A percentile compares a stretch with the other conserved stretches of the same genome.
phyloP scores from a whole-genome alignment of 2,888 invertebrate genomes.

The Eudiplozoon nipponicum region DNA sequence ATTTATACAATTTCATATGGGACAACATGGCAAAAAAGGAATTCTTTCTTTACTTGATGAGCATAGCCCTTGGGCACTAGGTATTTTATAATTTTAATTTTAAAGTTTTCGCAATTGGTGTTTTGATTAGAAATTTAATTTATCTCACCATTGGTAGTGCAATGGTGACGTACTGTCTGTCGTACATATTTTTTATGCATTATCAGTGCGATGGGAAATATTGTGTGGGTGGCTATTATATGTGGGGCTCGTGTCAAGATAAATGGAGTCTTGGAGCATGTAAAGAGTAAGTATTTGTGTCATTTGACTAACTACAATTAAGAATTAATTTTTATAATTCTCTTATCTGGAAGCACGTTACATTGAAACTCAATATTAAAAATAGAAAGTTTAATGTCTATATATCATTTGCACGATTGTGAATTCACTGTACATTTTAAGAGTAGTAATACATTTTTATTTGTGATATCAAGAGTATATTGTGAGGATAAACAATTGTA shows the following conservation, averaged over 20 bases:
- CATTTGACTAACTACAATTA: too few species aligned
- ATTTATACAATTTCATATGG: slow-evolving; percentile 15
- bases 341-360: too few species aligned
- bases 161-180: slow-evolving; percentile 16
- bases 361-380: too few species aligned
- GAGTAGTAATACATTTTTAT: too few species aligned
- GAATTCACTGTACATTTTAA: too few species aligned
- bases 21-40: slow-evolving; percentile 6
- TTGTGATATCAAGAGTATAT: too few species aligned
- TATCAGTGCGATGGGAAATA: slow-evolving; percentile 10
- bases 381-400: too few species aligned
- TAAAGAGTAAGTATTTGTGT: too few species aligned
- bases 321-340: too few species aligned
- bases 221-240: slow-evolving; percentile 15
- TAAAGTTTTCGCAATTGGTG: slow-evolving; percentile 11
- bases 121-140: slow-evolving; percentile 12
- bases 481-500: too few species aligned
- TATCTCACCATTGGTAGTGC: slow-evolving; percentile 12
- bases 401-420: too few species aligned
- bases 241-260: slow-evolving; percentile 15
- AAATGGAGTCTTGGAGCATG: slow-evolving; percentile 7
- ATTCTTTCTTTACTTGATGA: slow-evolving; percentile 13
- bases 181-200: slow-evolving; percentile 15
- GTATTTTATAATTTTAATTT: slow-evolving; percentile 9
- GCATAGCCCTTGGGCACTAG: slow-evolving; percentile 13